Evolutionary conservation across 2,113 vertebrate species (phyloP), one percentile per base, ranked within the genome.

Genomic region (Orycteropus afer): DNA sequence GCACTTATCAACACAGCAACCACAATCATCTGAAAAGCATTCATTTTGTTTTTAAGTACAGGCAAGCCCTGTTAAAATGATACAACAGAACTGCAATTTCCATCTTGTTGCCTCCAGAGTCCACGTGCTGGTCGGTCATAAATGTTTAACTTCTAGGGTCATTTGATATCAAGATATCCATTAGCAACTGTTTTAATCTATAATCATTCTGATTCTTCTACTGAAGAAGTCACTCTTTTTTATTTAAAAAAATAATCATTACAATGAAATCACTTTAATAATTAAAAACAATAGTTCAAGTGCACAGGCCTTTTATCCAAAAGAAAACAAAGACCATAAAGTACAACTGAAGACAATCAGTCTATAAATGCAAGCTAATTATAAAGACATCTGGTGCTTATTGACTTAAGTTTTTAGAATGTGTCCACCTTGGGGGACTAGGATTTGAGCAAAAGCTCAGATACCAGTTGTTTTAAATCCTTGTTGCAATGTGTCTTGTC

Each of bases 101-200:
- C 42, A 78, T 78, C 65, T 84, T 12, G 20, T 82, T 90, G 47
- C 10, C 86, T 57, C 51, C 9, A 90, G n/a, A 94, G 93, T n/a
- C 81, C 86, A 47, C 37, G 61, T 42, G 61, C 17, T n/a, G n/a
- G n/a, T 32, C 11, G 10, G 9, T 90, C 89, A 96, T 49, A 88
- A 95, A 85, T 47, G 14, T 93, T 94, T 95, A 90, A 92, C 61
- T 78, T 63, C 69, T 85, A 93, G 74, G 49, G 27, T 86, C 78
- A 94, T 34, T 96, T 59, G 87, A 78, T 22, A 65, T 47, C 13
- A 93, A 91, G 17, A 49, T 22, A 40, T 77, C 55, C 86, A 94
- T 94, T 92, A 86, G 59, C 63, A 95, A 57, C 47, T 84, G 78
- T 94, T 91, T 86, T 51, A 94, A 74, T 71, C 34, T 94, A 76